Percentiles rank a stretch among this genome's conserved stretches.
Conservation (phyloP, 2,797 vertebrate genomes). For the Nasua narica region DNA sequence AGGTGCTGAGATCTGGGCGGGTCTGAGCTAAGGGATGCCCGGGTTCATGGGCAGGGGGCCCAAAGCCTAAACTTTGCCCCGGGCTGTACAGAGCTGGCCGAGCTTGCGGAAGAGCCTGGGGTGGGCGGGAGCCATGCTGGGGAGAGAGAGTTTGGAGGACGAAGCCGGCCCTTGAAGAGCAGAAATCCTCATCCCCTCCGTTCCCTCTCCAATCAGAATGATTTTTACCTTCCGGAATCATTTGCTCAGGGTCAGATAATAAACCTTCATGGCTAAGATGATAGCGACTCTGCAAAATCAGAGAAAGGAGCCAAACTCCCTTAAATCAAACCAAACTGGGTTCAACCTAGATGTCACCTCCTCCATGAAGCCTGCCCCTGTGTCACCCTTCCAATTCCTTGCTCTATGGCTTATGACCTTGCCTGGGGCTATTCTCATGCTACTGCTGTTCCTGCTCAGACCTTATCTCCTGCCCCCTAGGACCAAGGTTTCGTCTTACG, state of each 20-base stretch:
- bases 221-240: neutral
- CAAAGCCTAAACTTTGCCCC: neutral
- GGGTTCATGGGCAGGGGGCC: neutral
- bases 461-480: neutral
- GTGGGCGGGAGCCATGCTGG: neutral
- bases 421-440: neutral
- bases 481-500: no score
- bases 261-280: neutral
- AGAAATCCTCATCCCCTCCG: neutral
- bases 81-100: rapidly evolving
- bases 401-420: neutral
- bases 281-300: neutral
- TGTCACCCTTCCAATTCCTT: neutral
- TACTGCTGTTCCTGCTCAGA: neutral
- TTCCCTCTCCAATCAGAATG: neutral
- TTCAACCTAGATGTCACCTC: neutral
- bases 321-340: neutral
- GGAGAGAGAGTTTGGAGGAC: neutral
- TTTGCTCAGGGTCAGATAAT: neutral
- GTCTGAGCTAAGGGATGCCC: neutral
- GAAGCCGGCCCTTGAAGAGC: neutral
- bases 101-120: neutral
- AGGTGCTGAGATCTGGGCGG: neutral
- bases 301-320: neutral
- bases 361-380: neutral